phyloP scores from a whole-genome alignment of 2,888 invertebrate species.

The Drosophila mimica region DNA sequence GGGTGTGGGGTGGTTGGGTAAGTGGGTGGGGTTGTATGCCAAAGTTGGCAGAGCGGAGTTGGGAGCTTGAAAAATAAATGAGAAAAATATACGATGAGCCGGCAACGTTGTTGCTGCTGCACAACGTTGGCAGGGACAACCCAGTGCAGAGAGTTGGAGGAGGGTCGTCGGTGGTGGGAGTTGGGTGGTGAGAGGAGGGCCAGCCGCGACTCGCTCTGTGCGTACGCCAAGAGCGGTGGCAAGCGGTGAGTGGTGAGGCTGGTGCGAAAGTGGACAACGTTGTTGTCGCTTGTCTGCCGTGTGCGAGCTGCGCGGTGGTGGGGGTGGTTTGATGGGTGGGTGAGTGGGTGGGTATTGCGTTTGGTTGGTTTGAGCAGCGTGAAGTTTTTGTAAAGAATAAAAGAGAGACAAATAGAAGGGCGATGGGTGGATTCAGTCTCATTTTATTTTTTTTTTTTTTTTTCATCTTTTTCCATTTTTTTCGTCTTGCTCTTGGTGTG shows the following conservation, averaged over 20 bases:
- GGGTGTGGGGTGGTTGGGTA: constrained; percentile 3
- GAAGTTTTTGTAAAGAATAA: constrained; percentile 74
- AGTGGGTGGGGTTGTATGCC: constrained; percentile 29
- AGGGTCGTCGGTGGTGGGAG: not conserved
- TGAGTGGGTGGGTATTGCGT: not conserved
- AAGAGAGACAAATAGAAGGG: constrained; percentile 39
- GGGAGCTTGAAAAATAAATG: constrained; percentile 79
- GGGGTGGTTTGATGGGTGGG: not conserved
- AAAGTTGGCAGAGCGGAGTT: constrained; percentile 55
- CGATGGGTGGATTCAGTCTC: constrained; percentile 33
- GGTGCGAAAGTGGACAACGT: constrained; percentile 79
- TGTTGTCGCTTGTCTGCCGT: constrained; percentile 77
- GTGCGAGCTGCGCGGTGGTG: constrained; percentile 23
- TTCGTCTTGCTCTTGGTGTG: constrained; percentile 42
- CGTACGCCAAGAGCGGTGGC: constrained; percentile 20
- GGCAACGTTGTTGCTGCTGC: constrained; percentile 74
- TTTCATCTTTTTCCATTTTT: not conserved
- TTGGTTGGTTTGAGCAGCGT: constrained; percentile 54
- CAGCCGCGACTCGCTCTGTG: constrained; percentile 29
- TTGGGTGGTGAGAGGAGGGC: not conserved
- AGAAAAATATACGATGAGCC: constrained; percentile 81
- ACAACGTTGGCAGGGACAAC: constrained; percentile 68
- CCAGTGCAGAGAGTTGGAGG: constrained; percentile 17
- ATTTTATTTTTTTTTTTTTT: constrained; percentile 20
- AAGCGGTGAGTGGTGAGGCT: constrained; percentile 24